These are phyloP conservation scores for Mactra quadrangularis DNA, from an alignment of 1,140 invertebrate genomes.

Conservation along the genomic window DNA sequence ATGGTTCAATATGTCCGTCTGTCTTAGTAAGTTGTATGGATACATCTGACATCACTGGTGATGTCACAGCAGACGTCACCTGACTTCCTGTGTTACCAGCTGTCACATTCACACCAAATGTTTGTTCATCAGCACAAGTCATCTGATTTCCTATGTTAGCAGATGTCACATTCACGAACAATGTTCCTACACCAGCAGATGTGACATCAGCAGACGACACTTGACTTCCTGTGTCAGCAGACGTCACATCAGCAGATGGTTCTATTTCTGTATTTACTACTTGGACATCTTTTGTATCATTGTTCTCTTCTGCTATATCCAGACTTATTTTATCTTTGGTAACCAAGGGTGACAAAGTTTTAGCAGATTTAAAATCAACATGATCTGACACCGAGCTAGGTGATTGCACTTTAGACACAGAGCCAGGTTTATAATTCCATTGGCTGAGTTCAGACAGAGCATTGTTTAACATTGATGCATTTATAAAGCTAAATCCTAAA, in stretches of 20 bases:
- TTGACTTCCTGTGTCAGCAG: neutral
- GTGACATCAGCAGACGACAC: too few species aligned
- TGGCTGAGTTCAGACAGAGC: conserved; percentile 60
- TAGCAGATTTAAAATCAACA: conserved; percentile 37
- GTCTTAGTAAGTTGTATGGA: conserved; percentile 54
- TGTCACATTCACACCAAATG: neutral
- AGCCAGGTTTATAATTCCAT: conserved; percentile 55
- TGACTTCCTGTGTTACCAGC: conserved; percentile 23
- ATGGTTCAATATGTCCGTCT: conserved; percentile 49
- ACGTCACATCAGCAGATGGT: neutral
- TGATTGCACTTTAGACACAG: conserved; percentile 18
- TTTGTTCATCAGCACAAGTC: neutral
- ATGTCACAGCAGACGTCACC: conserved; percentile 51
- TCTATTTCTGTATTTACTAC: neutral
- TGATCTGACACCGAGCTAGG: conserved; percentile 34
- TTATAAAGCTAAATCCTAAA: conserved; percentile 49
- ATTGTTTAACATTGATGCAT: conserved; percentile 13
- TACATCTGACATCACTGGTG: conserved; percentile 43
- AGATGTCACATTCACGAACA: neutral
- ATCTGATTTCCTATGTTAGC: too few species aligned
- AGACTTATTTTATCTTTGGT: conserved; percentile 18
- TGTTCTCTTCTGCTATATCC: neutral
- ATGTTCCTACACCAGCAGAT: neutral
- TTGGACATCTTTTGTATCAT: conserved; percentile 2
- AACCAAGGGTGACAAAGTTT: conserved; percentile 52